A percentile compares a stretch with the other conserved stretches of the same genome.
Evolutionary conservation across 2,113 vertebrate genomes (phyloP).

Genomic region (Phylloscopus trochilus): DNA sequence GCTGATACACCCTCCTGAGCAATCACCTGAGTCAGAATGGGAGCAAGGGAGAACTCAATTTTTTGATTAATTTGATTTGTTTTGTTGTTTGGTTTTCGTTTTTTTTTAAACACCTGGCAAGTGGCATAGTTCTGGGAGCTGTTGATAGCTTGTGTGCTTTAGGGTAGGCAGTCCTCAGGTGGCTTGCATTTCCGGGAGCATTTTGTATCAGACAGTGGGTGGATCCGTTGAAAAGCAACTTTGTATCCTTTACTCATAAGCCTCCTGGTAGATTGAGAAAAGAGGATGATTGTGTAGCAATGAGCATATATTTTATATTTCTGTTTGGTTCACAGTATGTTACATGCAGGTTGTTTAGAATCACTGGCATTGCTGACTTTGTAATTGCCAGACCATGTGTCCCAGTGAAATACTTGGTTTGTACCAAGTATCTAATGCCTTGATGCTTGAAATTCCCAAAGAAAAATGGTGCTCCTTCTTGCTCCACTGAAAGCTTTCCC

Average conservation of each 20-base stretch:
- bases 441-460: background rate
- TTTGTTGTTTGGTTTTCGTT: background rate
- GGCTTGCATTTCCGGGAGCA: background rate
- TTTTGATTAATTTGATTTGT: background rate
- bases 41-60: background rate
- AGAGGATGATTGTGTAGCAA: background rate
- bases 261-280: background rate
- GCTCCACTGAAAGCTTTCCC: background rate
- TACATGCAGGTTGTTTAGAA: background rate
- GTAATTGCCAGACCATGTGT: background rate
- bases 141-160: background rate
- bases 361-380: background rate
- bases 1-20: background rate
- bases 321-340: background rate
- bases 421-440: background rate
- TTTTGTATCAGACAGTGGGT: background rate
- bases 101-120: background rate
- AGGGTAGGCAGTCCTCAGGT: background rate
- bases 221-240: background rate
- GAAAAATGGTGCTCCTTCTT: background rate
- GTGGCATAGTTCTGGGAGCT: background rate
- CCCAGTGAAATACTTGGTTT: background rate
- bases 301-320: background rate
- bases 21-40: background rate
- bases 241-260: background rate